A percentile compares a stretch with the other conserved stretches of the same genome.
phyloP scores from a whole-genome alignment of 1,140 invertebrate genomes.

The Metaphire vulgaris region DNA sequence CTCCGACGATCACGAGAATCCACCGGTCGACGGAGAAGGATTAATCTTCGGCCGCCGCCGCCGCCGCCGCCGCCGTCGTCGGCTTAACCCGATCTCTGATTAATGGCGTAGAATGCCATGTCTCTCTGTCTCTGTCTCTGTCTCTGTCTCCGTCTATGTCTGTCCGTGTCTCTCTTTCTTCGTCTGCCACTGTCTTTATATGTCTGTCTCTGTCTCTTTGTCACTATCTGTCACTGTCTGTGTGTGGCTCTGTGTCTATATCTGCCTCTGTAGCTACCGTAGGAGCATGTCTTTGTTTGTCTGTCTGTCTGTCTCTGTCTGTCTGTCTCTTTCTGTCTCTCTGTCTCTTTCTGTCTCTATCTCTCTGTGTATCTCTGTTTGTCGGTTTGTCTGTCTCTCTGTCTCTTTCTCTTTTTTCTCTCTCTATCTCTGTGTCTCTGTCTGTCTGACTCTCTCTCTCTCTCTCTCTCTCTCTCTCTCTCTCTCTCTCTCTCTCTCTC shows the following conservation, averaged over 20 bases:
- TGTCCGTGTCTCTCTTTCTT: background rate
- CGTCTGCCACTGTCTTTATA: too few species aligned
- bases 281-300: too few species aligned
- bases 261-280: background rate
- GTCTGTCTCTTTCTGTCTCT: background rate
- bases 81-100: too few species aligned
- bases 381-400: background rate
- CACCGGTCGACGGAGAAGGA: too few species aligned
- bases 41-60: too few species aligned
- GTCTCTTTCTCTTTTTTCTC: background rate
- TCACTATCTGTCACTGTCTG: background rate
- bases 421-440: background rate
- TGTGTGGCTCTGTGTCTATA: background rate
- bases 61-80: too few species aligned
- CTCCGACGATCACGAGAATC: too few species aligned
- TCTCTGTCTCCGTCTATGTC: background rate
- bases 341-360: background rate
- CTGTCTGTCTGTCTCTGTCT: background rate
- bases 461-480: background rate
- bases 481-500: constrained; percentile 16
- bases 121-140: too few species aligned
- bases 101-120: too few species aligned
- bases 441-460: background rate
- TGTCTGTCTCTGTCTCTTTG: background rate
- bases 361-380: background rate